Conservation (phyloP, 2,113 vertebrate species). For the Cinclus mexicanus region DNA sequence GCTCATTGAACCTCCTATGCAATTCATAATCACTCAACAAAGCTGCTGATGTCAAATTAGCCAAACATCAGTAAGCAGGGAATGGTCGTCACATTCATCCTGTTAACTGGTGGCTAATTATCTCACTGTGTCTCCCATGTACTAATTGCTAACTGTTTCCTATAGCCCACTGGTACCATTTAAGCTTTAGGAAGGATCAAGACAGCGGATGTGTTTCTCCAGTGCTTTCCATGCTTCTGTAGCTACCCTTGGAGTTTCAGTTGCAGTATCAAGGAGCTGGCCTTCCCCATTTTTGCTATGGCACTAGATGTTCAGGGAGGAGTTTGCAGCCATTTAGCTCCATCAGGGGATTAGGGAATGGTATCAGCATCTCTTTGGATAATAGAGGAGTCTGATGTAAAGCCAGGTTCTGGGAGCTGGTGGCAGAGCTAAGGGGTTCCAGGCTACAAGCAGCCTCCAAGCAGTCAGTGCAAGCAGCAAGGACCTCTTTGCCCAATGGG, state of each 20-base stretch:
- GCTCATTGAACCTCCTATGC: not conserved
- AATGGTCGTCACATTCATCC: slow-evolving; percentile 37
- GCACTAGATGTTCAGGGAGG: fast-evolving
- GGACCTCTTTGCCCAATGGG: not conserved
- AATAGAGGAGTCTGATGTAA: not conserved
- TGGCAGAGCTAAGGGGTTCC: not conserved
- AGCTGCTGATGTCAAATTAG: slow-evolving; percentile 48
- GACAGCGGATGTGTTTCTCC: not conserved
- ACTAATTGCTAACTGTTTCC: slow-evolving; percentile 39
- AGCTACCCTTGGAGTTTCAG: not conserved
- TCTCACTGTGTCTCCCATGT: slow-evolving; percentile 5
- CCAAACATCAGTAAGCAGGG: slow-evolving; percentile 57
- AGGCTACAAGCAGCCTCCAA: not conserved
- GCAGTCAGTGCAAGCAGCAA: fast-evolving
- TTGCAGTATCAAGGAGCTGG: fast-evolving
- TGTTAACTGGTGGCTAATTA: slow-evolving; percentile 41
- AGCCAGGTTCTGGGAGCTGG: not conserved
- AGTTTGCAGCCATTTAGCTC: not conserved
- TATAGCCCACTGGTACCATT: not conserved
- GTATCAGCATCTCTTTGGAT: not conserved
- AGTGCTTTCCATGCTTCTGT: not conserved
- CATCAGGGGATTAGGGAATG: too few species aligned
- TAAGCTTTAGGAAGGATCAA: not conserved
- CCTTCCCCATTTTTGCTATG: not conserved
- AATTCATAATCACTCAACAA: slow-evolving; percentile 33